Evolutionary conservation across 2,888 invertebrate species (phyloP), one percentile per base, ranked within the genome.

Genomic region (Seladonia tumulorum): DNA sequence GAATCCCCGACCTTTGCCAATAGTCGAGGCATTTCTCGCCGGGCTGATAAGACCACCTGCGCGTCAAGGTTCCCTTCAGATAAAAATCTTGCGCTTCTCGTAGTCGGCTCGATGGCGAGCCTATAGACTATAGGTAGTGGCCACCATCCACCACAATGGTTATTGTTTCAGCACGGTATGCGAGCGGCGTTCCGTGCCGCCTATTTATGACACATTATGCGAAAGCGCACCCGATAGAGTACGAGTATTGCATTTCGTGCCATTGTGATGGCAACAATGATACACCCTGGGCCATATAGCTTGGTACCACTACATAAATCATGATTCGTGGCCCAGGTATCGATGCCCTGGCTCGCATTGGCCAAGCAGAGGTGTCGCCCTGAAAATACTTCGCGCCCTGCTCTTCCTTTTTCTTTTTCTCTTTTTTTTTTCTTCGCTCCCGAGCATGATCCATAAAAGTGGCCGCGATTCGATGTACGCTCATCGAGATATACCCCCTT

Each of bases 151-250:
- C 94, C 91, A 95, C 95, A 95, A 95, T 95, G 95, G 94, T 95
- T 95, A 95, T 95, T 95, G 95, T 95, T 94, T 94, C 93, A 94
- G 93, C 91, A 88, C 91, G 92, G 93, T 91, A 94, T 92, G 91
- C 93, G 91, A 90, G 90, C 90, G 88, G 83, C 87, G 91, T 89
- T 91, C 89, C 88, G 91, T 91, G 92, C 93, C 94, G 94, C 94
- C 94, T 95, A 94, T 95, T 95, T 95, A 95, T 95, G 95, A 95
- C 95, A 94, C 94, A 95, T 95, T 94, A 95, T 95, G 94, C 95
- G 94, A 94, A 93, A 94, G 94, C 93, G 93, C 94, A 93, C 91
- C 93, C 94, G 93, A 94, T 94, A 94, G 92, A 92, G 91, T 91
- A 86, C 87, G 87, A 88, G 90, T 93, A 93, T 93, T 92, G 92